Base-by-base conservation (phyloP, 2,888 invertebrate species). In the Pseudeuparius sepicola region DNA sequence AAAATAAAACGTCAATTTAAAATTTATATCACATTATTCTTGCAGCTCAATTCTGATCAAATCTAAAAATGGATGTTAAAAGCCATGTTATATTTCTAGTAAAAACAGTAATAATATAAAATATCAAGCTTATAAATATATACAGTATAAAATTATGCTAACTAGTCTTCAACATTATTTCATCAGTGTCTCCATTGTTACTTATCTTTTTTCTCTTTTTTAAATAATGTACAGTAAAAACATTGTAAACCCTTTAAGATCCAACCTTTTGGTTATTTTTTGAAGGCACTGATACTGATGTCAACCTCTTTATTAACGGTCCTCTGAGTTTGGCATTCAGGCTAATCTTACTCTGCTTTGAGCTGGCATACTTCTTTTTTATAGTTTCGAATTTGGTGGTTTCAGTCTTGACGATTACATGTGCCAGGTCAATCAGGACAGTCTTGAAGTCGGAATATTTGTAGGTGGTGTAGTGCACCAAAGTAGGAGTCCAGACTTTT, bases 381-480 rank as follows among this genome's bases (percentile, higher is more conserved):
- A 83, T 74, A 1, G 79, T 71, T 53, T 80, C 76, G 46, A 74
- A 71, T 58, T 83, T 86, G 10, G 75, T 73, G 13, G 67, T 71
- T 9, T 79, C 75, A n/a, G 78, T 73, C 54, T 75, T 75, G 0
- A 70, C 54, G 4, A 89, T 71, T 34, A 85, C 61, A 34, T 64
- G 64, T 0, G 88, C 86, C 40, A 92, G 65, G 44, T 76, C 70
- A 27, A 67, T 63, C 11, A 85, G 71, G 13, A 81, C 70, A 1
- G 80, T 77, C 25, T 73, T 60, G 27, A 94, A 66, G 33, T 85
- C 73, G 2, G 71, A 60, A 11, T 80, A 68, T 1, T 67, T 61
- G 53, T 92, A 90, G 2, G 72, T 73, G 5, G 89, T 82, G 59
- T 90, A 88, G 59, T 78, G 75, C 4, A 65, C 64, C 37, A 94